Evolutionary conservation across 2,888 invertebrate genomes (phyloP).

Genomic region (Lasioglossum pauxillum): DNA sequence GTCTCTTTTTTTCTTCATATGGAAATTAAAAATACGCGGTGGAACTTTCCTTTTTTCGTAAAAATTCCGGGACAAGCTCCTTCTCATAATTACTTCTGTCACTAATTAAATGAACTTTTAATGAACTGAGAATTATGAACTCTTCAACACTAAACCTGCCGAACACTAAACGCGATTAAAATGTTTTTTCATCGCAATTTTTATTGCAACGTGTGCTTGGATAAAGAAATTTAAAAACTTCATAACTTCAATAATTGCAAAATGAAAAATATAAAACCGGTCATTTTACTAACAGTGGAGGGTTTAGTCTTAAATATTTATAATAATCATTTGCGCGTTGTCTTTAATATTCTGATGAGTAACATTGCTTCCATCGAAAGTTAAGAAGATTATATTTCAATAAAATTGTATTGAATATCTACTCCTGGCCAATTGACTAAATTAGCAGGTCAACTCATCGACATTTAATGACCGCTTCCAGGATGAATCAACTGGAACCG

Average conservation of each 20-base stretch:
- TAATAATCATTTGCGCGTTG: background rate
- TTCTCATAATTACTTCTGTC: background rate
- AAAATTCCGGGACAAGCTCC: background rate
- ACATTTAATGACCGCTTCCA: constrained; percentile 1
- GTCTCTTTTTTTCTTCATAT: background rate
- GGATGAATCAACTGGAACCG: constrained; percentile 6
- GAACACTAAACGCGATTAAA: too few species aligned
- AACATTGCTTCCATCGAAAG: background rate
- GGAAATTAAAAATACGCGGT: background rate
- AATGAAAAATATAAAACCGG: too few species aligned
- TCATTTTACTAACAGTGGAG: too few species aligned
- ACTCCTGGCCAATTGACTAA: background rate
- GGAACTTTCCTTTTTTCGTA: background rate
- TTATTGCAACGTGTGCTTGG: too few species aligned
- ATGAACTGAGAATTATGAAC: background rate
- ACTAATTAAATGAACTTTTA: background rate
- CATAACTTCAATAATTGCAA: too few species aligned
- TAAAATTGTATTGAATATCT: background rate
- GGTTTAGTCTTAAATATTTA: background rate
- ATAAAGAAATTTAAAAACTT: too few species aligned
- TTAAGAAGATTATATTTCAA: background rate
- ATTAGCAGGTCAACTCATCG: constrained; percentile 13
- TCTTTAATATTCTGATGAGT: background rate
- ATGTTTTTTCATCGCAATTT: too few species aligned
- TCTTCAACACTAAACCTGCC: background rate